Conservation (phyloP, 2,113 vertebrate genomes). For the Phocoena phocoena region DNA sequence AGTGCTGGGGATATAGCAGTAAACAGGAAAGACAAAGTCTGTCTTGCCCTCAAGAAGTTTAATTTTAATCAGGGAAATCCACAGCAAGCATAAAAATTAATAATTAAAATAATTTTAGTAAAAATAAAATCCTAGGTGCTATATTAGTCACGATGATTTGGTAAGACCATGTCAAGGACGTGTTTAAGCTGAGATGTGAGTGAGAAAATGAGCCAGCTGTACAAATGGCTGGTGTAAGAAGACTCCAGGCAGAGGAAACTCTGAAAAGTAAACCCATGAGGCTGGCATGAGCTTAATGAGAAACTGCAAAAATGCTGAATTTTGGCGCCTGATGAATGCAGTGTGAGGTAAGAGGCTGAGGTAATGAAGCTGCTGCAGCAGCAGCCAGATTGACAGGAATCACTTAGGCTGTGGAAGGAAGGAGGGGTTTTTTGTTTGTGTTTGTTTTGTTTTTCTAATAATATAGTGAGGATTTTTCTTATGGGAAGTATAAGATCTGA, state of each 20-base stretch:
- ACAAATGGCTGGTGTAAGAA: neutral
- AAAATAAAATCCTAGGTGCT: neutral
- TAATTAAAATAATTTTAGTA: neutral
- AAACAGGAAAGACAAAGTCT: neutral
- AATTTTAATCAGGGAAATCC: neutral
- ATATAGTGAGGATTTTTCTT: neutral
- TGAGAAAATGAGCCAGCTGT: neutral
- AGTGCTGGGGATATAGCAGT: neutral
- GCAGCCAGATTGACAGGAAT: neutral
- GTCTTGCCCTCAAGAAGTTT: neutral
- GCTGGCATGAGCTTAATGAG: neutral
- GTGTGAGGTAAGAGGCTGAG: neutral
- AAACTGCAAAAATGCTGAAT: neutral
- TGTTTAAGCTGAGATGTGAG: neutral
- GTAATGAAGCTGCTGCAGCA: neutral
- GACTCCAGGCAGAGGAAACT: neutral
- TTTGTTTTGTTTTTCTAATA: neutral
- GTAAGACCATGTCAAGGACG: neutral
- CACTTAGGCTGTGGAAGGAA: neutral
- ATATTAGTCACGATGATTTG: neutral
- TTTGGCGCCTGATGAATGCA: neutral
- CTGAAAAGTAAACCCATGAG: neutral
- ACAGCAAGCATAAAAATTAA: neutral
- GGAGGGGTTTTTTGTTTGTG: neutral
- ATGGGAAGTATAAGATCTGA: neutral